Evolutionary conservation across 2,797 vertebrate species (phyloP), one percentile per base, ranked within the genome.

Genomic region (Xenopus petersii): DNA sequence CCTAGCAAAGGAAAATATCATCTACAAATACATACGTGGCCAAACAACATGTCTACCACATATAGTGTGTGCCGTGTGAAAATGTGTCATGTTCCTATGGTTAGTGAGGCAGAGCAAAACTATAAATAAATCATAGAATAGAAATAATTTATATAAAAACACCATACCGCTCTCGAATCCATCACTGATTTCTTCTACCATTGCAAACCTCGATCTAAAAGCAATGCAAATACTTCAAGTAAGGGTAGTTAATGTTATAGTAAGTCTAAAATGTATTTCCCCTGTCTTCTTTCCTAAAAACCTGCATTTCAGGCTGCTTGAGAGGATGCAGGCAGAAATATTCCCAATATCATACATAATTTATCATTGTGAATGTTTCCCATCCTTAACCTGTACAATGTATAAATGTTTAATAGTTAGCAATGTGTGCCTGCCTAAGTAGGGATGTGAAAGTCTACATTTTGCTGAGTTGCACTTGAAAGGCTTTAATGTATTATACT

Each of bases 381-480:
- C 75, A 69, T 78, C 75, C 71, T 78, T 78, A 78, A 78, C 75
- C 75, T 78, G 75, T 78, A 69, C 75, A 73, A 73, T 78, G 69
- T 78, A 78, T 78, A 78, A 78, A 78, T 78, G 75, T 78, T 78
- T 78, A 78, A 78, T 78, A 78, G 70, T 78, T 78, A 73, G 65
- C 65, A 78, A 78, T 78, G 75, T 63, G 51, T 30, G 75, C 75
- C 70, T 73, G 75, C 75, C 73, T 73, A 78, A 78, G 75, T 69
- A 78, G 70, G 75, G 75, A 78, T 73, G 63, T 78, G 75, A 78
- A 78, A 78, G 70, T 73, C 70, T 73, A 68, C 70, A 69, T 78
- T 78, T 78, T 78, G 75, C 75, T 78, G 75, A 78, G 75, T 78
- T 78, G 75, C 75, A 73, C 64, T 78, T 78, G 75, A 78, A 78